These are phyloP conservation scores for Temnothorax ravouxi DNA, from an alignment of 2,888 invertebrate species.

Conservation along the genomic window DNA sequence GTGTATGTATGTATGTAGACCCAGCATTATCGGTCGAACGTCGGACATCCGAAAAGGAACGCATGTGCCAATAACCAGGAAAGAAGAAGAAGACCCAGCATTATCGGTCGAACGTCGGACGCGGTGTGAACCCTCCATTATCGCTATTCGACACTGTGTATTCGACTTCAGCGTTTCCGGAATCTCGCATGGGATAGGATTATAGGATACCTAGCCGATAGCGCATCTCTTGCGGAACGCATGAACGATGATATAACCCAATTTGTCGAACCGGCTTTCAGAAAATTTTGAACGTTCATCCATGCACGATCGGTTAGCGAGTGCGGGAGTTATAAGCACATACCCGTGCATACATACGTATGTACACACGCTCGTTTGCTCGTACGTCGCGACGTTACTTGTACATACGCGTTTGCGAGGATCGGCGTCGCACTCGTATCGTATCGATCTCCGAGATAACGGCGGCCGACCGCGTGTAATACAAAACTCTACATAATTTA, in stretches of 20 bases:
- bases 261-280: conserved; percentile 31
- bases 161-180: background rate
- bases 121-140: too few species aligned
- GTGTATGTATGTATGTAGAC: too few species aligned
- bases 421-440: background rate
- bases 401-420: background rate
- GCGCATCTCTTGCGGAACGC: background rate
- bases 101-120: too few species aligned
- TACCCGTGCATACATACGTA: background rate
- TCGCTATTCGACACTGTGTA: too few species aligned
- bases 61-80: too few species aligned
- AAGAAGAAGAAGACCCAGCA: too few species aligned
- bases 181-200: background rate
- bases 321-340: background rate
- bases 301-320: background rate
- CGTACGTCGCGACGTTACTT: background rate
- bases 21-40: too few species aligned
- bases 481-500: background rate
- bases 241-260: conserved; percentile 37
- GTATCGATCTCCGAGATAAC: background rate
- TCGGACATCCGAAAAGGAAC: too few species aligned
- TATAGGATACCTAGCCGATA: too few species aligned
- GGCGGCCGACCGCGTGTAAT: background rate
- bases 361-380: background rate
- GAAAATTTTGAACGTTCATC: conserved; percentile 28